Conservation (phyloP, 2,797 vertebrate genomes). For the Acropternis orthonyx region DNA sequence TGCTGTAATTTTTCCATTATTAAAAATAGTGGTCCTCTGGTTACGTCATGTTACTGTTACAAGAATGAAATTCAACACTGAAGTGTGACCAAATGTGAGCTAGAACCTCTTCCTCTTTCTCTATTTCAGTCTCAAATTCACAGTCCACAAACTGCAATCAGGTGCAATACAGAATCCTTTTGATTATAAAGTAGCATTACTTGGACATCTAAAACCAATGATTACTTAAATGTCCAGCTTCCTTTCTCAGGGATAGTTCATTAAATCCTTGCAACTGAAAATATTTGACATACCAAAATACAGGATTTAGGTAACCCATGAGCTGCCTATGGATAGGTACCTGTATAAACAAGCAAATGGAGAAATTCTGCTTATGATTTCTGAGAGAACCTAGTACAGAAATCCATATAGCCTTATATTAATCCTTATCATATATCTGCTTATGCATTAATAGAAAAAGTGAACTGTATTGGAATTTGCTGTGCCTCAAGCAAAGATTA, state of each 20-base stretch:
- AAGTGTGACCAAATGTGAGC: neutral
- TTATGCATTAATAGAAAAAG: constrained; percentile 3
- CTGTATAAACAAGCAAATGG: neutral
- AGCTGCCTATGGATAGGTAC: neutral
- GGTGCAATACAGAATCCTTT: neutral
- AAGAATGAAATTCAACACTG: neutral
- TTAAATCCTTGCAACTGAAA: neutral
- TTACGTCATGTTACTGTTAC: neutral
- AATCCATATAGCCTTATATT: neutral
- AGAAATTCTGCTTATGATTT: neutral
- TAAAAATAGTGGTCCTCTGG: neutral
- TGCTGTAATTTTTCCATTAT: neutral
- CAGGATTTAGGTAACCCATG: neutral
- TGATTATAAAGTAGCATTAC: neutral
- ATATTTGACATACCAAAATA: neutral
- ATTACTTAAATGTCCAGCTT: neutral
- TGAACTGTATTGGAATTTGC: constrained; percentile 34
- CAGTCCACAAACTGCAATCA: neutral
- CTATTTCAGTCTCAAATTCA: neutral
- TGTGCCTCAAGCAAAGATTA: constrained; percentile 58
- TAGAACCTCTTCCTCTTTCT: neutral
- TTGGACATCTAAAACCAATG: neutral
- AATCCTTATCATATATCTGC: constrained; percentile 13
- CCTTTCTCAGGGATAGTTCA: neutral
- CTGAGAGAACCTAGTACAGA: neutral